Evolutionary conservation across 2,888 invertebrate species (phyloP).

Genomic region (Eupeodes luniger): DNA sequence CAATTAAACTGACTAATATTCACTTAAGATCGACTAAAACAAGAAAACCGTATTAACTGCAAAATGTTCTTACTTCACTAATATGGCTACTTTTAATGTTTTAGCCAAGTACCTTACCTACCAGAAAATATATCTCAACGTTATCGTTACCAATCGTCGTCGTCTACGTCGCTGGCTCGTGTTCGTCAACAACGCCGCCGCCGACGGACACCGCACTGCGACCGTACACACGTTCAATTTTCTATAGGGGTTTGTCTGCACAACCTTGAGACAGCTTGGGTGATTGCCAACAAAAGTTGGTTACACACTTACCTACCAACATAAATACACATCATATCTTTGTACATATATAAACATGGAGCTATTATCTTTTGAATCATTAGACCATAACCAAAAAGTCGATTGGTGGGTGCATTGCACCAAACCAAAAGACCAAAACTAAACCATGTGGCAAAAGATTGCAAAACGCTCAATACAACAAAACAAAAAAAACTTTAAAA

Average conservation of each 20-base stretch:
- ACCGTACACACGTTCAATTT: constrained; percentile 12
- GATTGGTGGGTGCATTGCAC: constrained; percentile 66
- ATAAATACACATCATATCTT: constrained; percentile 1
- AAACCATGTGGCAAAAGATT: constrained; percentile 24
- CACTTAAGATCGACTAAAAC: constrained; percentile 40
- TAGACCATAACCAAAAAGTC: constrained; percentile 68
- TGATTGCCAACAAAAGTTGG: constrained; percentile 36
- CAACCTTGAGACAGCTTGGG: constrained; percentile 63
- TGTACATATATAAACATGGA: constrained; percentile 2
- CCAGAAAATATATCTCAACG: constrained; percentile 30
- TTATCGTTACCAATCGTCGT: constrained; percentile 40
- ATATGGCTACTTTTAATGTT: constrained; percentile 8
- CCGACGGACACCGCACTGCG: too few species aligned
- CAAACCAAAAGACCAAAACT: neutral
- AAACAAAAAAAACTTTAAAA: neutral
- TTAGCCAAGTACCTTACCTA: neutral
- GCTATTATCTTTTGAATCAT: constrained; percentile 64
- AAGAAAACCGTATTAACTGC: constrained; percentile 54
- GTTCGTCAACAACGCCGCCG: neutral
- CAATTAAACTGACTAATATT: constrained; percentile 61
- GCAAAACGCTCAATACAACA: neutral
- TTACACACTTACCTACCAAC: neutral
- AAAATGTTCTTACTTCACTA: constrained; percentile 54
- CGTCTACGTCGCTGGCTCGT: constrained; percentile 10
- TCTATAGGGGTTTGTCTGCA: constrained; percentile 35